Evolutionary conservation across 2,797 vertebrate genomes (phyloP), one percentile per base, ranked within the genome.

Genomic region (Telmatherina bonti): DNA sequence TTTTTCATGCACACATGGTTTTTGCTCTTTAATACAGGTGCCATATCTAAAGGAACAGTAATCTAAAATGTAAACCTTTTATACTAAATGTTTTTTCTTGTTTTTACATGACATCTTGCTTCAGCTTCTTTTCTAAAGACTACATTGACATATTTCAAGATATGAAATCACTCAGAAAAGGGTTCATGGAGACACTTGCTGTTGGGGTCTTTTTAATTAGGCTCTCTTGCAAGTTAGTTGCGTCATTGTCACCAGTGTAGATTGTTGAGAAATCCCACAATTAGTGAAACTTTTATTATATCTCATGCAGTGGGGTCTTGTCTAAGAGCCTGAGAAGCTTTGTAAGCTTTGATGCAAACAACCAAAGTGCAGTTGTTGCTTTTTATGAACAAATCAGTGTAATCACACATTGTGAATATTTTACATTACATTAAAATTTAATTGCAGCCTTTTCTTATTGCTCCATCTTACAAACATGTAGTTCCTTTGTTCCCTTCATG

Each of bases 221-320:
- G 49, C 45, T 75, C 65, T 89, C 77, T 92, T 93, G 88, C 91
- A 84, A 82, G 69, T 90, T 83, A 66, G 64, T 92, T 93, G 89
- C 91, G 87, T 93, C 89, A 93, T 67, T 74, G 74, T 77, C 33
- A 70, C 79, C 84, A 74, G 81, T 86, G 82, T 78, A 78, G 72
- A 90, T 90, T 84, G 87, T 90, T 78, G 61, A 83, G 78, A 88
- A 90, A 85, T 76, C 80, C 81, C 78, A 62, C 86, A 93, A 93
- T 92, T 90, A 91, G 87, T 54, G 81, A 85, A 89, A 79, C 84
- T 73, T 67, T 81, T 74, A 80, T 78, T 74, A 74, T 78, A 70
- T 72, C 43, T 75, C 52, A 70, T 73, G 72, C 85, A 80, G 70
- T 72, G 5, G 62, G 71, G 63, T 79, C 67, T 79, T 82, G 79